Conservation (phyloP, 2,888 invertebrate genomes). For the Rotaria magnacalcarata region DNA sequence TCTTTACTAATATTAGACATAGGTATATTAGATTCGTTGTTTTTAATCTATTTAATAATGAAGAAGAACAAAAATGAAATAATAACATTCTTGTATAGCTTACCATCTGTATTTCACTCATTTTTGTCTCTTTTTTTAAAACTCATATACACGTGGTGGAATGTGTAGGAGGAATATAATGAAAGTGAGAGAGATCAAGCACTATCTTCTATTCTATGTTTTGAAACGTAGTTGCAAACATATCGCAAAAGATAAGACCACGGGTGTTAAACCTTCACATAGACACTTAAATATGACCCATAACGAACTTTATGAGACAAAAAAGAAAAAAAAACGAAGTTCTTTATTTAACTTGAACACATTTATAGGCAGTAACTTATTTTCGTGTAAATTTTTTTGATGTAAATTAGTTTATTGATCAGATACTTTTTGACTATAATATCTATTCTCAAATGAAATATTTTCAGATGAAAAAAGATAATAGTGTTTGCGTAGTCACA, state of each 20-base stretch:
- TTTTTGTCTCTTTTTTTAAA: not conserved
- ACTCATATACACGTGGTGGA: not conserved
- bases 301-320: not conserved
- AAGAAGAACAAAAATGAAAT: not conserved
- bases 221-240: not conserved
- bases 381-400: not conserved
- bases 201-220: not conserved
- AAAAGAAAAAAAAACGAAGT: not conserved
- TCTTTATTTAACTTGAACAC: not conserved
- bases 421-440: not conserved
- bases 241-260: not conserved
- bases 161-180: not conserved
- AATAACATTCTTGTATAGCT: not conserved
- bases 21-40: not conserved
- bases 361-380: not conserved
- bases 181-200: not conserved
- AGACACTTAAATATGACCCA: not conserved
- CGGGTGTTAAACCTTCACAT: conserved; percentile 1
- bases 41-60: conserved; percentile 1
- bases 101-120: conserved; percentile 9
- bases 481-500: not conserved
- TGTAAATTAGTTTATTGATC: not conserved
- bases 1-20: not conserved
- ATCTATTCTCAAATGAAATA: not conserved
- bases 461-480: not conserved